These are phyloP conservation scores for Oxyscelio sp. DNA, from an alignment of 2,888 invertebrate genomes.

Conservation along the genomic window DNA sequence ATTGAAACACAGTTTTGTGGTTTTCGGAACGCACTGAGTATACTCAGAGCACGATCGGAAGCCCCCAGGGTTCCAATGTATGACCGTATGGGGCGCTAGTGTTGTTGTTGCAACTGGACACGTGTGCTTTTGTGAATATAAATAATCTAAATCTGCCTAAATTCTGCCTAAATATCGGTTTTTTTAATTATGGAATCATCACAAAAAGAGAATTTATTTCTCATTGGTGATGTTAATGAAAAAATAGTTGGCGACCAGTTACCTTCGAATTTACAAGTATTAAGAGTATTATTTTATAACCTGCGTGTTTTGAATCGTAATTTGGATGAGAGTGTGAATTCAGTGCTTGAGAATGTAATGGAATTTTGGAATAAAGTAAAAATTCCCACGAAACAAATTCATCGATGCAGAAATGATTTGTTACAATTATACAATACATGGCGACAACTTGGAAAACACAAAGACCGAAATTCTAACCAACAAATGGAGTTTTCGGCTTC, in stretches of 20 bases:
- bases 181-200: background rate
- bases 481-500: constrained; percentile 62
- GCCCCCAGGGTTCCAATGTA: no score
- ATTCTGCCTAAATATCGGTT: no score
- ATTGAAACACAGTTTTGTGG: no score
- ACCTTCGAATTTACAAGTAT: constrained; percentile 72
- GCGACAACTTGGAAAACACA: constrained; percentile 71
- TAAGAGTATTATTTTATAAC: constrained; percentile 73
- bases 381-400: constrained; percentile 56
- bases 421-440: constrained; percentile 80
- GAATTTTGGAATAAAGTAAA: constrained; percentile 64
- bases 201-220: background rate
- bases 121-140: no score
- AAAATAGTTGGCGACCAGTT: constrained; percentile 65
- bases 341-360: constrained; percentile 57
- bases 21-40: no score
- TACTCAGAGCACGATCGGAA: no score
- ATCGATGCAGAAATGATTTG: constrained; percentile 74
- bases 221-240: constrained; percentile 34
- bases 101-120: no score
- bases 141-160: no score
- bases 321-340: background rate
- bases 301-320: background rate
- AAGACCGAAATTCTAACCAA: constrained; percentile 48
- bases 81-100: no score